These are phyloP conservation scores for Chorisops tibialis DNA, from an alignment of 2,888 invertebrate species.

Conservation along the genomic window DNA sequence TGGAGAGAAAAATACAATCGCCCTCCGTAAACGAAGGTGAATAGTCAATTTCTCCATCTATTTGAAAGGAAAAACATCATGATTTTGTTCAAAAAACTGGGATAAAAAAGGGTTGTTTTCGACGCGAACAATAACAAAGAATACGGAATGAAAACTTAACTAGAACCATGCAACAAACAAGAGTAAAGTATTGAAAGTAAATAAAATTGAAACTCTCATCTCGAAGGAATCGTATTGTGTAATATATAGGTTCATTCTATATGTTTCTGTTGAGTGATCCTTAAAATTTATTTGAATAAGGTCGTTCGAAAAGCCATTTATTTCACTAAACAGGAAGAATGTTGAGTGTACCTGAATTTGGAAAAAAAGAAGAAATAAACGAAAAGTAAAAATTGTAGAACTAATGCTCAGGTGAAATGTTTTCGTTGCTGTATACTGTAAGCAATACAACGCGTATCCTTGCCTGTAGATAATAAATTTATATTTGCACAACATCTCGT, in stretches of 20 bases:
- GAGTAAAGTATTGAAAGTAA: no score
- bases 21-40: background rate
- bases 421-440: background rate
- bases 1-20: background rate
- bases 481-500: slow-evolving; percentile 12
- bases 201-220: slow-evolving; percentile 1
- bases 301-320: slow-evolving; percentile 24
- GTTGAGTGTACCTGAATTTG: slow-evolving; percentile 16
- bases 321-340: slow-evolving; percentile 21
- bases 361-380: background rate
- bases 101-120: no score
- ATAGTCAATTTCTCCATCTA: background rate
- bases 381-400: background rate
- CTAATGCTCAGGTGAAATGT: background rate
- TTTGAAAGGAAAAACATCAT: no score
- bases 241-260: background rate
- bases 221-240: background rate
- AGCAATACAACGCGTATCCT: no score
- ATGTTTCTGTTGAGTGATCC: slow-evolving; percentile 14
- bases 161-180: no score
- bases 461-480: slow-evolving; percentile 3
- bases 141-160: no score
- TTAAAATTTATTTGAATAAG: slow-evolving; percentile 25
- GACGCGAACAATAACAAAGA: no score
- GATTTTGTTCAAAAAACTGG: no score